Evolutionary conservation across 2,888 invertebrate genomes (phyloP).

Genomic region (Cremastinae sp.): DNA sequence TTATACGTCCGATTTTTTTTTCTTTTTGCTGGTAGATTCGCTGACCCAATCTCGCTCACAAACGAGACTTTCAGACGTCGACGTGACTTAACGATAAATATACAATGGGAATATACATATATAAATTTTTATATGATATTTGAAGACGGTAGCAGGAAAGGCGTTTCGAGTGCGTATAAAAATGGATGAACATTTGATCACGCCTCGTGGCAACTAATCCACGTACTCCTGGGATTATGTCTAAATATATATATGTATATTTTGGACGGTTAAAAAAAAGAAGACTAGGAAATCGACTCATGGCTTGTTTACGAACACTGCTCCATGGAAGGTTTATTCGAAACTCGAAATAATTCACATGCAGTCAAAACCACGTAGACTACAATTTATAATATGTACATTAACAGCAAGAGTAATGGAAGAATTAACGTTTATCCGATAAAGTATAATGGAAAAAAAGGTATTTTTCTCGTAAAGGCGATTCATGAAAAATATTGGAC

Average conservation of each 20-base stretch:
- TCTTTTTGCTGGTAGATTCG: conserved; percentile 33
- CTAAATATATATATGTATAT: conserved; percentile 9
- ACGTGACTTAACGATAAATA: conserved; percentile 57
- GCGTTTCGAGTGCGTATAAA: conserved; percentile 20
- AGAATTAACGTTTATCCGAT: too few relatives aligned
- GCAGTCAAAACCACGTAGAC: too few relatives aligned
- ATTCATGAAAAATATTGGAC: too few relatives aligned
- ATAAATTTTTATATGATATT: background rate
- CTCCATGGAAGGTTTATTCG: too few relatives aligned
- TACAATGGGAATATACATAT: conserved; percentile 15
- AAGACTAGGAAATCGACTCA: conserved; percentile 13
- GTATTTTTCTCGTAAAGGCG: too few relatives aligned
- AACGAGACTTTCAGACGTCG: conserved; percentile 17
- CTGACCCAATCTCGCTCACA: conserved; percentile 49
- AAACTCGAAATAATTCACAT: too few relatives aligned
- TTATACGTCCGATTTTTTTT: background rate
- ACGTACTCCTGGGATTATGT: conserved; percentile 1
- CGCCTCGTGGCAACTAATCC: background rate
- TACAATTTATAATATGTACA: too few relatives aligned
- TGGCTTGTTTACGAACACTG: conserved; percentile 5
- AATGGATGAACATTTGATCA: conserved; percentile 16
- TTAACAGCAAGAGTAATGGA: too few relatives aligned
- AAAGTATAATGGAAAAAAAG: too few relatives aligned
- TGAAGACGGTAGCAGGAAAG: background rate
- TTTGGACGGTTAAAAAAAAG: conserved; percentile 25